phyloP scores from a whole-genome alignment of 2,888 invertebrate species.

The Oasisia sp. region DNA sequence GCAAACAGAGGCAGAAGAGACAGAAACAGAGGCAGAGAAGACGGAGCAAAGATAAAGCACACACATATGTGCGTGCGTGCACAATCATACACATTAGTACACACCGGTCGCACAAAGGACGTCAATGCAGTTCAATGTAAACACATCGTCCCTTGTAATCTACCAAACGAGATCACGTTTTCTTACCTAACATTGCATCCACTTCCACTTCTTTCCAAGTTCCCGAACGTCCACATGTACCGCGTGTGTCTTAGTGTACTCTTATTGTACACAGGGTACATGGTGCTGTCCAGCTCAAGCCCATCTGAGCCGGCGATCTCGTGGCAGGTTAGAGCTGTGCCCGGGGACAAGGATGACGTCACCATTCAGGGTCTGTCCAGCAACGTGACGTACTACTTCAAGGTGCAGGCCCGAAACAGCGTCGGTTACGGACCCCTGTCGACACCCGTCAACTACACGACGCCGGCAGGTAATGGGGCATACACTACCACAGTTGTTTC shows the following conservation, averaged over 20 bases:
- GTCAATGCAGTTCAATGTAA: background rate
- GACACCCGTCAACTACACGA: conserved; percentile 69
- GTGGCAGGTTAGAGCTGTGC: conserved; percentile 81
- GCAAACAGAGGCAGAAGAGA: too few relatives aligned
- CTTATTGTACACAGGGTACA: conserved; percentile 75
- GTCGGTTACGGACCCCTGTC: conserved; percentile 90
- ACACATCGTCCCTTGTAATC: background rate
- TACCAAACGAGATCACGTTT: background rate
- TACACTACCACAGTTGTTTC: background rate
- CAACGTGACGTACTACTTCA: conserved; percentile 86
- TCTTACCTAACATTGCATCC: background rate
- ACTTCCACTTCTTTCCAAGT: background rate
- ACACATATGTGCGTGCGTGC: too few relatives aligned
- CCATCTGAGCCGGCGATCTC: conserved; percentile 77
- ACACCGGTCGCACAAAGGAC: background rate
- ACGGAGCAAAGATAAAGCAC: too few relatives aligned
- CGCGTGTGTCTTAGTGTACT: background rate
- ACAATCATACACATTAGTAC: too few relatives aligned
- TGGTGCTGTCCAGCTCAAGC: conserved; percentile 86
- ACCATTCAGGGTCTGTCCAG: conserved; percentile 81
- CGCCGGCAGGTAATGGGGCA: background rate
- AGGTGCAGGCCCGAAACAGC: conserved; percentile 86
- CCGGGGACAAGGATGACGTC: conserved; percentile 82
- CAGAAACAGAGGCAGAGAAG: too few relatives aligned
- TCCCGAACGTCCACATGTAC: background rate